phyloP scores from a whole-genome alignment of 2,888 invertebrate genomes.

The Timema cristinae region DNA sequence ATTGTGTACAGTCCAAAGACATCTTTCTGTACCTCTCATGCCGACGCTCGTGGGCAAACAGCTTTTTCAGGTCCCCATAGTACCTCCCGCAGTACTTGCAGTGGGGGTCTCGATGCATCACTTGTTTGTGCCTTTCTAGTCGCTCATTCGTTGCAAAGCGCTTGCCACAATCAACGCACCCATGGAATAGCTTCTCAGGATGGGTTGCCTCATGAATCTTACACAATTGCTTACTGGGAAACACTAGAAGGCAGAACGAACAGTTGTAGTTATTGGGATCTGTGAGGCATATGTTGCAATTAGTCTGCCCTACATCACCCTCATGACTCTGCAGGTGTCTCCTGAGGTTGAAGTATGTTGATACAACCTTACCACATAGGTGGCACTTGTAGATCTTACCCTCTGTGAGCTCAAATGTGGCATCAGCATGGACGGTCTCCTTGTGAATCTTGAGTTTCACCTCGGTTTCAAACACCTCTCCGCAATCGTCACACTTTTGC shows the following conservation, averaged over 20 bases:
- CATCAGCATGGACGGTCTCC: slow-evolving; percentile 21
- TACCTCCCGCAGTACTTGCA: slow-evolving; percentile 31
- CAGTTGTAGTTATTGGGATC: slow-evolving; percentile 24
- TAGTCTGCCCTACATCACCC: slow-evolving; percentile 14
- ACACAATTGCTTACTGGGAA: slow-evolving; percentile 21
- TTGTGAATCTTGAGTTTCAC: slow-evolving; percentile 26
- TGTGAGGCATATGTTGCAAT: slow-evolving; percentile 24
- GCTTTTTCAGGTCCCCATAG: slow-evolving; percentile 24
- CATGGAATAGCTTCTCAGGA: slow-evolving; percentile 24
- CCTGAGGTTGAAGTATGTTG: slow-evolving; percentile 25
- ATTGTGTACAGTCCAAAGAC: slow-evolving; percentile 27
- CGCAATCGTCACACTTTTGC: slow-evolving; percentile 22
- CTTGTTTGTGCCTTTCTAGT: slow-evolving; percentile 26
- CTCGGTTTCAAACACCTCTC: slow-evolving; percentile 24
- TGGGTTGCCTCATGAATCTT: slow-evolving; percentile 26
- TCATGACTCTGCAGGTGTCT: slow-evolving; percentile 26
- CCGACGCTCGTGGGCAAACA: slow-evolving; percentile 30
- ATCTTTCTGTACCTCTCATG: slow-evolving; percentile 25
- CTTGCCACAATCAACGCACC: slow-evolving; percentile 30
- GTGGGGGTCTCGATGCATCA: slow-evolving; percentile 28
- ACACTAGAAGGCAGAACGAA: slow-evolving; percentile 26
- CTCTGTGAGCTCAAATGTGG: not conserved
- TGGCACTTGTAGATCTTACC: slow-evolving; percentile 26
- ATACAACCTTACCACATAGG: slow-evolving; percentile 23
- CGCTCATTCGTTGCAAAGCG: slow-evolving; percentile 24